These are phyloP conservation scores for Podarcis muralis DNA, from an alignment of 2,113 vertebrate genomes.

Conservation along the genomic window DNA sequence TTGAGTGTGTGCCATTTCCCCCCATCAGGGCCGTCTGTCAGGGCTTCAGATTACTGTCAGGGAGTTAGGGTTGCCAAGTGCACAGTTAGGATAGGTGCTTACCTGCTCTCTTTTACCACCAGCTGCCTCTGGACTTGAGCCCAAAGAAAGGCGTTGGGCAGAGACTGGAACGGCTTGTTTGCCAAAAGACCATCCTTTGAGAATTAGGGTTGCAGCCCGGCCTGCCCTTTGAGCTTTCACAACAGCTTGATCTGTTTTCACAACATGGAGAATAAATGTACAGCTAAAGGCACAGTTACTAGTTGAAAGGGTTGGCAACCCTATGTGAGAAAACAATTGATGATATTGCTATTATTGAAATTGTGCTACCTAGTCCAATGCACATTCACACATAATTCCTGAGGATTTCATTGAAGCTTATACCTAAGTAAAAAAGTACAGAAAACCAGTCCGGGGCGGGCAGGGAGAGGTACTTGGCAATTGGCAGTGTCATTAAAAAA, in stretches of 20 bases:
- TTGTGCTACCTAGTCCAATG: background rate
- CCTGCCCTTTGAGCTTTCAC: background rate
- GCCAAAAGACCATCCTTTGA: background rate
- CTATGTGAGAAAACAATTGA: background rate
- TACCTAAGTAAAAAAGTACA: background rate
- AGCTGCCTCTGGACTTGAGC: background rate
- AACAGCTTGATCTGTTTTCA: background rate
- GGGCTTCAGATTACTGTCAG: background rate
- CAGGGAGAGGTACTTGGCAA: background rate
- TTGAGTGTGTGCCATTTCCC: background rate
- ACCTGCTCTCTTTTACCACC: background rate
- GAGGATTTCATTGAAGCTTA: background rate
- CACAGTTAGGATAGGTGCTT: background rate
- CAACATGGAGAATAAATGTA: background rate
- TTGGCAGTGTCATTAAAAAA: background rate
- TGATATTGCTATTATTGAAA: background rate
- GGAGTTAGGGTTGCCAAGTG: background rate
- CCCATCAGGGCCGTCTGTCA: too few species aligned
- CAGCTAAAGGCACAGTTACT: background rate
- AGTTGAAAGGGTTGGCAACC: background rate
- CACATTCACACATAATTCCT: background rate
- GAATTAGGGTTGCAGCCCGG: background rate
- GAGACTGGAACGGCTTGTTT: background rate
- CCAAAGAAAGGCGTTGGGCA: background rate
- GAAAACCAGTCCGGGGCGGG: background rate